Base-by-base conservation (phyloP, 2,888 invertebrate species). In the Geotrupes spiniger region DNA sequence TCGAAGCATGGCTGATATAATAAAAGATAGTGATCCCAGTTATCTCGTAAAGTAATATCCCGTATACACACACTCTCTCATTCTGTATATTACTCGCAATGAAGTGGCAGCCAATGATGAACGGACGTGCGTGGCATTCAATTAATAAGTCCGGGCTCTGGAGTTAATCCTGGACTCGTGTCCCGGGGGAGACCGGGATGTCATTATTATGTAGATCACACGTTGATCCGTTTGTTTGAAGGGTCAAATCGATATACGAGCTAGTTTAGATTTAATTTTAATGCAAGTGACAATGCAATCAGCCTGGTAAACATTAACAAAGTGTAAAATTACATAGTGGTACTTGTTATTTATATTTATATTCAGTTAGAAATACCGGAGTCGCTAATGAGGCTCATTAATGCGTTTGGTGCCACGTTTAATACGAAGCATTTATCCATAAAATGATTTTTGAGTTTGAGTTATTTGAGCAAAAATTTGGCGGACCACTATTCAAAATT, bases 201-300 rank as follows among this genome's bases (percentile, higher is more conserved):
- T 72, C 72, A 72, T 73, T 74, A 73, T 73, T 73, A 74, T 74
- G 73, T 72, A 73, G 72, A 74, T 74, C 74, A 72, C 70, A 71
- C 68, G 68, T 68, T 71, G 72, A 73, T 72, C 72, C 71, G 70
- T 69, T 68, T 69, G 69, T 66, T 64, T 59, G 63, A 59, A 63
- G 65, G 65, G 66, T 66, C 66, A 64, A 66, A 70, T 70, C 70
- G 66, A 70, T 70, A 69, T 62, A 61, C 54, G 53, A 46, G 53
- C 48, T 53, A 58, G 56, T 54, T 52, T 26, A 39, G 46, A 51
- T 53, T 58, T 58, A 54, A 56, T 56, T 58, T 58, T 49, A 53
- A 55, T 52, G 52, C 53, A 38, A 47, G 52, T 51, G 56, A 53
- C 55, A 58, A 58, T 56, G 54, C 58, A 50, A 14, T 43, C 43